Evolutionary conservation across 2,797 vertebrate genomes (phyloP), one percentile per base, ranked within the genome.

Genomic region (Enteromius afrohamiltoni): DNA sequence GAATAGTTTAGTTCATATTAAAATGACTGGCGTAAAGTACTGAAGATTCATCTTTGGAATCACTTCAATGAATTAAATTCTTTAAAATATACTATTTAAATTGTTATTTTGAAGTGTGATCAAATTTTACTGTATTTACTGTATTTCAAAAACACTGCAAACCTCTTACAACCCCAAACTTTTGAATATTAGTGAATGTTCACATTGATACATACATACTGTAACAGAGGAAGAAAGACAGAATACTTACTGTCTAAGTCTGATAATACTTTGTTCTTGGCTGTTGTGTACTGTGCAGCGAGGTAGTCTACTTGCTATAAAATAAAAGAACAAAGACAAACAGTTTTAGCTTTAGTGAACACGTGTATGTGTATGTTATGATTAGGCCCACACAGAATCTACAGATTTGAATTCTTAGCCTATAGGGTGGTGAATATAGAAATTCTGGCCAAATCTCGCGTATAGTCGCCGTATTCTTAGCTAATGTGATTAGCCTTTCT

Each of bases 251-350:
- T 95, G 88, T 97, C 95, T 58, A 99, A 92, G 87, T 99, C 97
- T 19, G 94, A 95, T 70, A 99, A 92, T 53, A 96, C 96, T 92
- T 94, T 97, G 90, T 96, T 94, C 93, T 97, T 99, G 65, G 97
- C 95, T 60, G 93, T 95, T 85, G 93, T 95, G 91, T 96, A 99
- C 88, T 99, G 96, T 11, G 86, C 92, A 81, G 96, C 91, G 87
- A 98, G 85, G 87, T 97, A 98, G 6, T 96, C 92, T 19, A 99
- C 94, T 99, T 99, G 97, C 97, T 99, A 91, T 85, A 90, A 91
- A 83, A 75, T 89, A 3, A 85, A 82, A 77, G 13, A 88, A 2
- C 51, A 86, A n/a, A 86, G 21, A 80, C 34, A 29, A 47, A 71
- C 26, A 37, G n/a, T 42, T 65, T 78, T 64, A 17, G 11, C 13